Percentiles rank a stretch among this genome's conserved stretches.
Evolutionary conservation across 1,140 invertebrate genomes (phyloP).

Genomic region (Brachionus paranguensis): DNA sequence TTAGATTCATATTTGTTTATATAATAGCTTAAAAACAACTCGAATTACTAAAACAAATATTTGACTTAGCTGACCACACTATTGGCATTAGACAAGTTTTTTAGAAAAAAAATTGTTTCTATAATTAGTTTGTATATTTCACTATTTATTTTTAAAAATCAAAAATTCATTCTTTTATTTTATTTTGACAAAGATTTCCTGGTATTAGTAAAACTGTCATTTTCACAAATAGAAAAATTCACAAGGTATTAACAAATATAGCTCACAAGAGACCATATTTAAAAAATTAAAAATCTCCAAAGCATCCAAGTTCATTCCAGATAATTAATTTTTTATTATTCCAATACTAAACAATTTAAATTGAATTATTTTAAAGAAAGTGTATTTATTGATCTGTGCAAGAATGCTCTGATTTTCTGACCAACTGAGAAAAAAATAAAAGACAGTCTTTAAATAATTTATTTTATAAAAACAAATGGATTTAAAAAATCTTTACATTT

Average conservation of each 20-base stretch:
- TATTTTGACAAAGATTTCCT: background rate
- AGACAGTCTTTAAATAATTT: background rate
- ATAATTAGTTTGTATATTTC: background rate
- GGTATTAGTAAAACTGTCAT: background rate
- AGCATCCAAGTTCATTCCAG: background rate
- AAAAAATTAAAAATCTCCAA: background rate
- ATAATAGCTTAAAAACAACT: background rate
- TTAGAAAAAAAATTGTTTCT: background rate
- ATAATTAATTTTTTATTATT: background rate
- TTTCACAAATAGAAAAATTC: background rate
- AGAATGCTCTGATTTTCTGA: background rate
- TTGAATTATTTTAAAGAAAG: too few relatives aligned
- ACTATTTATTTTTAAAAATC: background rate
- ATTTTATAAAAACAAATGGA: background rate
- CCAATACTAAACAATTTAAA: too few relatives aligned
- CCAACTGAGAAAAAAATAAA: background rate
- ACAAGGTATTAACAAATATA: background rate
- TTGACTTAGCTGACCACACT: background rate
- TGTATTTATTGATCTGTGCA: background rate
- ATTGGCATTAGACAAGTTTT: background rate
- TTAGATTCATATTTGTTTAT: background rate
- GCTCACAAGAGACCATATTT: background rate
- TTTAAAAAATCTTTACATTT: background rate
- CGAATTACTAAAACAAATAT: background rate
- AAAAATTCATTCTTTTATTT: background rate